Base-by-base conservation (phyloP, 2,113 vertebrate species). In the Plotosus lineatus region DNA sequence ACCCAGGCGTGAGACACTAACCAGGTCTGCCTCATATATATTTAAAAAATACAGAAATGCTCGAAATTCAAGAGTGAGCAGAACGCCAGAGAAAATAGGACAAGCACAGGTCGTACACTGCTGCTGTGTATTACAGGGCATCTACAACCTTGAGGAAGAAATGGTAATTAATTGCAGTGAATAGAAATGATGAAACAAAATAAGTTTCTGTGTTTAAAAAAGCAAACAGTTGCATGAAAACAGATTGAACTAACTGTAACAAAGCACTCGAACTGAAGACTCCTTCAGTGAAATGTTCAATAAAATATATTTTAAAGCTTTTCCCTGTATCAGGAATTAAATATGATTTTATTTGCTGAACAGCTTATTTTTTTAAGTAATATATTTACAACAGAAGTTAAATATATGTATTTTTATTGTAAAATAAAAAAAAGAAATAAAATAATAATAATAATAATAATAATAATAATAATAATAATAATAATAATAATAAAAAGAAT, bases 111-210 rank as follows among this genome's bases (percentile, higher is more conserved):
- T 6, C 33, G 6, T 68, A 42, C 36, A 73, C 55, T 44, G 73
- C 71, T 65, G 33, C 42, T 51, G 58, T 36, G 56, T 72, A 56
- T 56, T 44, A 36, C 28, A 26, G 71, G 28, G 26, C 28, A 5
- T 19, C 72, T 82, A 26, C 72, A 75, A 31, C 48, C 56, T 61
- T 2, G 28, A 31, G 75, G 75, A 48, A 40, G 48, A 14, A 61
- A 38, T 21, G 17, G 15, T 61, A 31, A 77, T 77, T 46, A 61
- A 26, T 7, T 12, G 26, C 55, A 61, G 46, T 31, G 19, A 66
- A 38, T 1, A 23, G 10, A 66, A 42, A 1, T 63, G 10, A n/a
- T n/a, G n/a, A n/a, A 58, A 31, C 33, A 38, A 21, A 38, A 19
- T 21, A 19, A 38, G 61, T 63, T 38, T 38, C 3, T 36, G 17